A percentile compares a stretch with the other conserved stretches of the same genome.
Conservation (phyloP, 2,888 invertebrate species). For the Caenorhabditis auriculariae region DNA sequence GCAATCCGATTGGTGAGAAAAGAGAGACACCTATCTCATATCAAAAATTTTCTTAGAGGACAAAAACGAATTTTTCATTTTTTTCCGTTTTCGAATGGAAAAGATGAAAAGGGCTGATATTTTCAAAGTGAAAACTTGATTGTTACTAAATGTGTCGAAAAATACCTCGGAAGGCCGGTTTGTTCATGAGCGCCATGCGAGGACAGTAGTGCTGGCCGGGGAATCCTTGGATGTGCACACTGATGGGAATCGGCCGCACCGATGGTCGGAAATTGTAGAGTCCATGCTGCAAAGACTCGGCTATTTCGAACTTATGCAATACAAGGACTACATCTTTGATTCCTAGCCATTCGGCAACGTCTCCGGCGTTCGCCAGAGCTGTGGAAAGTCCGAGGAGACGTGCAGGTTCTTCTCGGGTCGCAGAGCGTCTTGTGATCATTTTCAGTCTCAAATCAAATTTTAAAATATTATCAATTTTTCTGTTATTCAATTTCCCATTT, state of each 20-base stretch:
- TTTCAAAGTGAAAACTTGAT: no score
- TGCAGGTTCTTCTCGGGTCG: constrained; percentile 68
- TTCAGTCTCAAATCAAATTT: constrained; percentile 38
- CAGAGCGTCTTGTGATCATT: constrained; percentile 48
- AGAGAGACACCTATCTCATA: background rate
- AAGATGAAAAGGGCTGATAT: no score
- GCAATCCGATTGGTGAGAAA: no score
- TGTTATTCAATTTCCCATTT: background rate
- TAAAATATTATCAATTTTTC: background rate
- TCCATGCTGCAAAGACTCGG: constrained; percentile 72
- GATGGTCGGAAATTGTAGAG: constrained; percentile 96
- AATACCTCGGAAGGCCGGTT: constrained; percentile 85
- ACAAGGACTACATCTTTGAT: constrained; percentile 72
- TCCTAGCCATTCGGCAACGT: constrained; percentile 92
- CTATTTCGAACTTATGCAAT: background rate
- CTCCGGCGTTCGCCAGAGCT: constrained; percentile 93
- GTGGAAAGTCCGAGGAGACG: constrained; percentile 93
- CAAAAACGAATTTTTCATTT: background rate
- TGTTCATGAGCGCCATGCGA: constrained; percentile 98
- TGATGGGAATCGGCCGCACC: constrained; percentile 93
- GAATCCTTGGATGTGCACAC: constrained; percentile 90
- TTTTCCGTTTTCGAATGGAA: background rate
- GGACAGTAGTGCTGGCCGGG: constrained; percentile 98
- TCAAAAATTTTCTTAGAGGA: background rate
- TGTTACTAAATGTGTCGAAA: no score